Base-by-base conservation (phyloP, 2,113 vertebrate species). In the Anolis sagrei region DNA sequence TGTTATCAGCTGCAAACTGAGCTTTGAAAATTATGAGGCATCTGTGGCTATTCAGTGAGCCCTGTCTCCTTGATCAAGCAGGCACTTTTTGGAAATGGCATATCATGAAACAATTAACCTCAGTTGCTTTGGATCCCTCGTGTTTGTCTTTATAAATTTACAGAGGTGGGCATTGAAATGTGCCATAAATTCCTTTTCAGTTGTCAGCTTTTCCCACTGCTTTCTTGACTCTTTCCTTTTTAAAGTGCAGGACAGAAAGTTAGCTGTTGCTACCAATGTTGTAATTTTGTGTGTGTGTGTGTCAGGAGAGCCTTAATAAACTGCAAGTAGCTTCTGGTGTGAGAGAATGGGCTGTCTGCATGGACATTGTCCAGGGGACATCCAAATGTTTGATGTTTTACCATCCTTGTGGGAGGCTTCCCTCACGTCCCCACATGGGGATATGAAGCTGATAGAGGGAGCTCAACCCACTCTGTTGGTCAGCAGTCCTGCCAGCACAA, bases 1-100 rank as follows among this genome's bases (percentile, higher is more conserved):
- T 64, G 14, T 73, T 49, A 62, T 62, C 19, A 74, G 34, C 29
- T 48, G 29, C 61, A 64, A 9, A 48, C 29, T 66, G 29, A 66
- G 36, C 21, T 62, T 74, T 80, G 69, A 29, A 80, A 86, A 74
- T 86, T 34, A 18, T 64, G 54, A 27, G 9, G 27, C 49, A 64
- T 80, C 54, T 5, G 11, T 80, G 18, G 18, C 14, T 85, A 48
- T 32, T 72, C 49, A 77, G 11, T 78, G 10, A 54, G 18, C 25
- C 39, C n/a, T 19, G 29, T 83, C 14, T 85, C 51, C 39, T 14
- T 75, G 44, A 89, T 34, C 48, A 85, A 74, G 64, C 91, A 93
- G 93, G 75, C 44, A 2, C 84, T 69, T 86, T 93, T 89, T 87
- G 68, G 88, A 90, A 83, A 89, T 51, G 21, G 5, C 34, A 61